phyloP scores from a whole-genome alignment of 2,888 invertebrate genomes.

The Cyaniris semiargus region DNA sequence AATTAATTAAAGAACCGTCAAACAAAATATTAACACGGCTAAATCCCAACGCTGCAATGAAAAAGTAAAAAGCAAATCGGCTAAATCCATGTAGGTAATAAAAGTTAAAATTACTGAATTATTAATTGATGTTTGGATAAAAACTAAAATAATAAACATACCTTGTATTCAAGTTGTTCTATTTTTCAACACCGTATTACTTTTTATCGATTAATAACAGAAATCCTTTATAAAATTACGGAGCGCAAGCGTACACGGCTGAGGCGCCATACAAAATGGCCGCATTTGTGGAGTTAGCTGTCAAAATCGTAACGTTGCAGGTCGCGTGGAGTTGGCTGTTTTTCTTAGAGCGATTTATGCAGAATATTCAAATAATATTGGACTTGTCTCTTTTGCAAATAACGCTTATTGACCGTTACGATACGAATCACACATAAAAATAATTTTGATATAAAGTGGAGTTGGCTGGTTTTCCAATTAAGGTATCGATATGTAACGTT shows the following conservation, averaged over 20 bases:
- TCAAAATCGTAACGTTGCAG: conserved; percentile 24
- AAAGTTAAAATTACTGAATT: conserved; percentile 34
- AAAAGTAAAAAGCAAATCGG: conserved; percentile 35
- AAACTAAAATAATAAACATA: conserved; percentile 33
- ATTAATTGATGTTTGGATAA: conserved; percentile 34
- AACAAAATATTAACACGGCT: conserved; percentile 34
- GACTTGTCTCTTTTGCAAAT: conserved; percentile 30
- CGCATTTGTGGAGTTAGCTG: conserved; percentile 34
- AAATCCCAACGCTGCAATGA: conserved; percentile 35
- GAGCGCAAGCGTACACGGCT: conserved; percentile 27
- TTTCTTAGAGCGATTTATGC: conserved; percentile 29
- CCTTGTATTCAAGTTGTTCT: conserved; percentile 35
- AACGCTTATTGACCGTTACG: conserved; percentile 26
- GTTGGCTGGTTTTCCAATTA: conserved; percentile 29
- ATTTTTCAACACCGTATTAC: conserved; percentile 33
- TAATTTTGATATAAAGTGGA: conserved; percentile 28
- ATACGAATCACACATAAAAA: conserved; percentile 29
- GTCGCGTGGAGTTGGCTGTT: conserved; percentile 29
- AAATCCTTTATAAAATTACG: conserved; percentile 30
- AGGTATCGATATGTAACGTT: conserved; percentile 20
- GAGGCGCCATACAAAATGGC: conserved; percentile 38
- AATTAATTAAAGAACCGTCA: conserved; percentile 31
- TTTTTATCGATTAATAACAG: conserved; percentile 32
- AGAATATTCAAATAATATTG: conserved; percentile 25
- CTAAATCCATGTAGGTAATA: conserved; percentile 36